phyloP scores from a whole-genome alignment of 2,888 invertebrate species.

The Nomada flava region DNA sequence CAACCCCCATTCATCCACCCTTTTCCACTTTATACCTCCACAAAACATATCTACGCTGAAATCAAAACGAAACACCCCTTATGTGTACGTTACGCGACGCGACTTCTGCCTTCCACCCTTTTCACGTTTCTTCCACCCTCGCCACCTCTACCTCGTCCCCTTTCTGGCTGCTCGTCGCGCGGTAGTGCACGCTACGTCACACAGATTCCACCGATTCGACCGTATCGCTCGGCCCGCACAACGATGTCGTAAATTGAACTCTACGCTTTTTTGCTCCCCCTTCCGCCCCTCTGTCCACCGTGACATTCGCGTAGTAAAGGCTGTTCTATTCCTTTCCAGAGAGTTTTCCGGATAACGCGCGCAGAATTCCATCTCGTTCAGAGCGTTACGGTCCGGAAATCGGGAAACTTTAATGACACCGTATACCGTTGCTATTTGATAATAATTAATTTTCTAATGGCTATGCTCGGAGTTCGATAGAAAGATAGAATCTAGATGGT shows the following conservation, averaged over 20 bases:
- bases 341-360: conserved; percentile 48
- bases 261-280: conserved; percentile 25
- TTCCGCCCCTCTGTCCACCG: neutral
- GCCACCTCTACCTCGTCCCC: neutral
- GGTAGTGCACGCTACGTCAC: conserved; percentile 35
- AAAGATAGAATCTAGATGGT: too few relatives aligned
- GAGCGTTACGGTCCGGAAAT: too few relatives aligned
- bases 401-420: too few relatives aligned
- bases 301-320: neutral
- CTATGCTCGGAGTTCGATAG: too few relatives aligned
- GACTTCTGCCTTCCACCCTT: conserved; percentile 8
- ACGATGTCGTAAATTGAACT: conserved; percentile 66
- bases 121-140: conserved; percentile 12
- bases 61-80: neutral
- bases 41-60: neutral
- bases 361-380: conserved; percentile 36
- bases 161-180: conserved; percentile 6
- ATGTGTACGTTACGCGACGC: neutral
- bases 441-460: conserved; percentile 53
- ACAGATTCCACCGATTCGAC: conserved; percentile 56
- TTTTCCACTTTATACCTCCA: neutral
- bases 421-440: too few relatives aligned
- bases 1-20: neutral
- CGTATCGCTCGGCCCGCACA: conserved; percentile 51
- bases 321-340: conserved; percentile 43